A percentile compares a stretch with the other conserved stretches of the same genome.
phyloP scores from a whole-genome alignment of 2,888 invertebrate species.

The Aleiodes testaceus region DNA sequence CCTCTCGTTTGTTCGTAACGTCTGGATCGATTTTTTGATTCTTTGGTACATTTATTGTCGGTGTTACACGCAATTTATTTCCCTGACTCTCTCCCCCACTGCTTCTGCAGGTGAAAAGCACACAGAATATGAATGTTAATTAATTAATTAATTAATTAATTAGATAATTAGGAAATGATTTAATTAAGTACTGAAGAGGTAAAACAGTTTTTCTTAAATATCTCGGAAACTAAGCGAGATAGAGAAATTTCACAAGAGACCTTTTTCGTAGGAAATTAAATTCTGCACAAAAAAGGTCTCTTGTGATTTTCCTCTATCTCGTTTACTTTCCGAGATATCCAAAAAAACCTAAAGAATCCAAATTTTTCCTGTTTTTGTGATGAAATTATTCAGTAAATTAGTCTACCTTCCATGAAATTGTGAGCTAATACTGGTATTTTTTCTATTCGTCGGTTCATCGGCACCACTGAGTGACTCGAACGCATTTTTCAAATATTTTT shows the following conservation, averaged over 20 bases:
- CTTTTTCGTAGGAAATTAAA: no score
- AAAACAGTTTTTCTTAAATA: no score
- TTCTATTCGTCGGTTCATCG: slow-evolving; percentile 72
- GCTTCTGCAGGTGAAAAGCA: slow-evolving; percentile 43
- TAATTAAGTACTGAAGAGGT: no score
- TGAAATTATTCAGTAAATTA: background rate
- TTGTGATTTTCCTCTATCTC: no score
- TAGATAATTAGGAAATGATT: no score
- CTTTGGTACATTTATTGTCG: slow-evolving; percentile 76
- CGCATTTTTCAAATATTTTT: slow-evolving; percentile 79
- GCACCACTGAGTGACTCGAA: slow-evolving; percentile 83
- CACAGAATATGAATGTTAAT: no score
- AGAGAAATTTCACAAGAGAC: no score
- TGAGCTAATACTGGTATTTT: slow-evolving; percentile 71
- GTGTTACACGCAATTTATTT: slow-evolving; percentile 74
- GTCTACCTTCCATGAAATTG: slow-evolving; percentile 71
- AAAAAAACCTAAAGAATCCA: no score
- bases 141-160: no score
- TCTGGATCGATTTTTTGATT: slow-evolving; percentile 78
- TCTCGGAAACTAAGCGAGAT: no score
- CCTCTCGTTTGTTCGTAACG: slow-evolving; percentile 81
- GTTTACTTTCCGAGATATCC: no score
- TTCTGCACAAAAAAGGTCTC: no score
- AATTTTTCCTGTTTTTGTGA: background rate
- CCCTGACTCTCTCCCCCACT: slow-evolving; percentile 62